Base-by-base conservation (phyloP, 2,113 vertebrate species). In the Regulus satrapa region DNA sequence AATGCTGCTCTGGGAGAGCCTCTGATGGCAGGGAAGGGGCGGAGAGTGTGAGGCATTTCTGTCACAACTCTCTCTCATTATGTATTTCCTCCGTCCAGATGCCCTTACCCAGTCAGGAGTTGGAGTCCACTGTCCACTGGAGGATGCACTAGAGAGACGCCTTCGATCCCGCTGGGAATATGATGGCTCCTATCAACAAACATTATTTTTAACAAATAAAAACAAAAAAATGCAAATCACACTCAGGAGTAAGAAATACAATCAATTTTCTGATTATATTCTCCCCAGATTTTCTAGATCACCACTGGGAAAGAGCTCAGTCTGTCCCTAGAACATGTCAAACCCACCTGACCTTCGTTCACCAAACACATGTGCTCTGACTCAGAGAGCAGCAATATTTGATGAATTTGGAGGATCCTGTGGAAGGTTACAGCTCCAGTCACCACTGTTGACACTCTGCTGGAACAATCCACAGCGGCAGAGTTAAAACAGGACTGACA, bases 51-150 rank as follows among this genome's bases (percentile, higher is more conserved):
- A 56, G 31, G 29, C 17, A 69, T 24, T 91, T 89, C 58, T 85
- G 63, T 11, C 62, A 45, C 54, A 85, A 14, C 5, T 74, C 36
- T 73, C 32, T 26, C 54, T 76, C 19, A 12, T 18, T 41, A 38
- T 40, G n/a, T 29, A n/a, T 45, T 71, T 74, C 24, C 24, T 21
- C 66, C 81, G 29, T 49, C 41, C 26, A 40, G 31, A 36, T 45
- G 36, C 38, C 55, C 98, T 98, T 90, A 99, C 99, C 99, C 99
- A 99, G 38, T 99, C 99, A 73, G 99, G 97, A 25, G 99, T 98
- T 8, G 99, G 99, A 76, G 81, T 96, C 99, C 99, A 99, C 74
- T 98, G 98, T 8, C 98, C 98, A 10, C 94, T 94, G 21, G 98
- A 98, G 7, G 99, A 99, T 1, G 97, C 84, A 32, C 96, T 99